These are phyloP conservation scores for Rhamphomyia laevipes DNA, from an alignment of 2,888 invertebrate species.

Conservation along the genomic window DNA sequence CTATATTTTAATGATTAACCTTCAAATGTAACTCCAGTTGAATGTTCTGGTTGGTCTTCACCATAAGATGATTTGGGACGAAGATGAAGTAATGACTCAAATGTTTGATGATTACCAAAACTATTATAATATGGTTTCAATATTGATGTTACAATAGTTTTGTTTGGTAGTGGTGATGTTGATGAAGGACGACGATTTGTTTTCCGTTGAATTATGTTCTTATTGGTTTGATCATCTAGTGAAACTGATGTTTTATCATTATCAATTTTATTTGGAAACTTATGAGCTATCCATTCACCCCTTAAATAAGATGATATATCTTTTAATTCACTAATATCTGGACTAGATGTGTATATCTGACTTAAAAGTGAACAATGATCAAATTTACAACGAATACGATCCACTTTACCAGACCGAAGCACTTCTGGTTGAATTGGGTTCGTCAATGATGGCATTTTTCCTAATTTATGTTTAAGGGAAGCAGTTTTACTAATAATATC, in stretches of 20 bases:
- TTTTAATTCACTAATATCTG: conserved; percentile 62
- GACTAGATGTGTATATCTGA: conserved; percentile 69
- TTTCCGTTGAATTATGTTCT: not conserved
- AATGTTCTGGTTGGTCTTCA: conserved; percentile 33
- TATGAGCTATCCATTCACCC: conserved; percentile 71
- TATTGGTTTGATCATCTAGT: not conserved
- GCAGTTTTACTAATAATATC: conserved; percentile 84
- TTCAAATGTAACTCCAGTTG: conserved; percentile 31
- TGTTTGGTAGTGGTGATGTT: conserved; percentile 39
- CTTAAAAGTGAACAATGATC: conserved; percentile 47
- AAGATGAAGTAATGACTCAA: conserved; percentile 64
- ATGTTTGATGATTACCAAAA: conserved; percentile 52
- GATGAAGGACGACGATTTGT: conserved; percentile 43
- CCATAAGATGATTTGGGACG: conserved; percentile 66
- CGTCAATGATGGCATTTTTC: not conserved
- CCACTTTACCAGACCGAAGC: conserved; percentile 50
- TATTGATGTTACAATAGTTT: conserved; percentile 36
- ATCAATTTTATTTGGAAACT: conserved; percentile 56
- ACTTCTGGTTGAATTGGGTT: conserved; percentile 36
- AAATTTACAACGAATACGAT: conserved; percentile 47
- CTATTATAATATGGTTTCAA: conserved; percentile 38
- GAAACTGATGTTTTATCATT: conserved; percentile 38
- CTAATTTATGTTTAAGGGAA: conserved; percentile 41
- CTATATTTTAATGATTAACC: conserved; percentile 20
- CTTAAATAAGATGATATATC: conserved; percentile 69